Conservation (phyloP, 2,888 invertebrate genomes). For the Melinopterus prodromus region DNA sequence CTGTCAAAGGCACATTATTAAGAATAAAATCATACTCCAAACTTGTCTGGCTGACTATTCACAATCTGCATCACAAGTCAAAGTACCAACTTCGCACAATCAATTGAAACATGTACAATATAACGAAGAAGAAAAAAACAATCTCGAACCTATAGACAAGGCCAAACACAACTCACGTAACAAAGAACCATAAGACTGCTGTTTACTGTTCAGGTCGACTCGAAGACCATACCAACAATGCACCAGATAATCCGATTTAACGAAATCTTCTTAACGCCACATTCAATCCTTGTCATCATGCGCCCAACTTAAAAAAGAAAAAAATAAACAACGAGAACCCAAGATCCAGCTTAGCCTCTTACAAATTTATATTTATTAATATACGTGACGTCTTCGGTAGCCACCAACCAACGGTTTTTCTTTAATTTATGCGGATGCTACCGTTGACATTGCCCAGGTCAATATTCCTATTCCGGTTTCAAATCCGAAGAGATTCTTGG, state of each 20-base stretch:
- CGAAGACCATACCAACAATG: background rate
- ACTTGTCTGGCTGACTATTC: no score
- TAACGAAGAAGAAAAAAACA: background rate
- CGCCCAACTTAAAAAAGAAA: background rate
- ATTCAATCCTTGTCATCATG: background rate
- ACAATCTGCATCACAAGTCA: background rate
- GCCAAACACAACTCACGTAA: background rate
- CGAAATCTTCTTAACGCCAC: background rate
- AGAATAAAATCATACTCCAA: no score
- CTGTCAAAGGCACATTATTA: no score
- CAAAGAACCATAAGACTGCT: background rate
- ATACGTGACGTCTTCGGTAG: background rate
- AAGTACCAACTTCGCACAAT: background rate
- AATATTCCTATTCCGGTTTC: background rate
- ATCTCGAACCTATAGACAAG: background rate
- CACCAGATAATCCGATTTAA: background rate
- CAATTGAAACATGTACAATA: background rate
- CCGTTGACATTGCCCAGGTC: background rate
- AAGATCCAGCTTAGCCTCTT: background rate
- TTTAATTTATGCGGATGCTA: constrained; percentile 4
- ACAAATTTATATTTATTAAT: background rate
- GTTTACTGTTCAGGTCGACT: no score
- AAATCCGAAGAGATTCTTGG: background rate
- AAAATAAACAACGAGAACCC: background rate
- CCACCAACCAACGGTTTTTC: background rate